phyloP scores from a whole-genome alignment of 2,113 vertebrate species.

The Hepsetus odoe region DNA sequence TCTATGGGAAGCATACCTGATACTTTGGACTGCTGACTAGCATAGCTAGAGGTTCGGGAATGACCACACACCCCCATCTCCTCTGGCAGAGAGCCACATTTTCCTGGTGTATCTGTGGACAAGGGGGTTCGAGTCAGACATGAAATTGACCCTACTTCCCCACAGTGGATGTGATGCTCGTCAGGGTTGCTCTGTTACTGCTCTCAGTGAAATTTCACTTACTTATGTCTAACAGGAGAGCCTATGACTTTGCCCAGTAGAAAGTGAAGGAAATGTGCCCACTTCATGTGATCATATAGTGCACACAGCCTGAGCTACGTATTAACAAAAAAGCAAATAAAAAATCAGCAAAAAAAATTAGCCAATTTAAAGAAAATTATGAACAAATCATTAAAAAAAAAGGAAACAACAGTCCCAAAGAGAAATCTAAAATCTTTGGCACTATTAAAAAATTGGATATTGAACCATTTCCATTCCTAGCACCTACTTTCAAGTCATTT shows the following conservation, averaged over 20 bases:
- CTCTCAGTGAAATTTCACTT: background rate
- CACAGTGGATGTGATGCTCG: background rate
- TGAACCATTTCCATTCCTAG: too few relatives aligned
- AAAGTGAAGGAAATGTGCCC: too few relatives aligned
- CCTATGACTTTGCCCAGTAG: background rate
- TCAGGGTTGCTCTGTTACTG: background rate
- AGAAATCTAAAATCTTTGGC: too few relatives aligned
- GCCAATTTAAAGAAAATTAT: too few relatives aligned
- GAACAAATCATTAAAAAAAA: too few relatives aligned
- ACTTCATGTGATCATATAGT: too few relatives aligned
- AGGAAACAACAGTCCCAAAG: too few relatives aligned
- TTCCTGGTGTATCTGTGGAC: constrained; percentile 82
- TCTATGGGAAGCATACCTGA: constrained; percentile 80
- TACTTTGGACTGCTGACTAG: constrained; percentile 96
- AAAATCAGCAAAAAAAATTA: too few relatives aligned
- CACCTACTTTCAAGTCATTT: too few relatives aligned
- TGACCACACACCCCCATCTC: constrained; percentile 88
- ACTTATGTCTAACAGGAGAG: background rate
- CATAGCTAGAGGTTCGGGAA: constrained; percentile 94
- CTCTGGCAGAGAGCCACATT: constrained; percentile 86
- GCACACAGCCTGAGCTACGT: too few relatives aligned
- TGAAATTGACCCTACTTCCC: background rate
- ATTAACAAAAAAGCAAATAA: too few relatives aligned
- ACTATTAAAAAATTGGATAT: too few relatives aligned
- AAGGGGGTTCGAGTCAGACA: constrained; percentile 27